Base-by-base conservation (phyloP, 1,140 invertebrate species). In the Bombus fervidus region DNA sequence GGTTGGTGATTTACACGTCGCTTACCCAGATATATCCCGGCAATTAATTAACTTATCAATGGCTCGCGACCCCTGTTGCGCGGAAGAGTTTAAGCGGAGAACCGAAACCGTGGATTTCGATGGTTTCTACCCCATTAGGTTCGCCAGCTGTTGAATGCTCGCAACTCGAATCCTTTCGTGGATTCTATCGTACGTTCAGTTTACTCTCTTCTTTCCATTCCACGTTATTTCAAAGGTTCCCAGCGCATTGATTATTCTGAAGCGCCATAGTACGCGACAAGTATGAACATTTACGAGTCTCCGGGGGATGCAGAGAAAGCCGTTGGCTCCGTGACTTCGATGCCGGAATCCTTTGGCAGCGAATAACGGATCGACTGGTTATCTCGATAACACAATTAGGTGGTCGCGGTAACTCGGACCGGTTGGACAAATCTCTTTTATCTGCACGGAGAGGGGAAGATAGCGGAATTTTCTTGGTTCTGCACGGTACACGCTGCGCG, bases 391-490 rank as follows among this genome's bases (percentile, higher is more conserved):
- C 87, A 91, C 93, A 94, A 94, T 94, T 94, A 93, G 92, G 88
- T 87, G 88, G 86, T 89, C 87, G 84, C 83, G 84, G 79, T 74
- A 34, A 73, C 57, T 82, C 73, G 81, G 76, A 77, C 79, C 81
- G 72, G 68, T 88, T 90, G 91, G 91, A 93, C 93, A 94, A 94
- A 94, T 94, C 91, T 92, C 89, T 91, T 93, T 94, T 94, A 94
- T 93, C 92, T 92, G 87, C 75, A 57, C 12, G 83, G 77, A 71
- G 82, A 77, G 85, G 78, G 83, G 85, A 68, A 87, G 90, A 92
- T 82, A 85, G 86, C 89, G 93, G 93, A 93, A 91, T 93, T 92
- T 94, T 91, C 92, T 92, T 92, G 77, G 79, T 88, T 87, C 66
- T 31, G 62, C 13, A 31, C 5, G n/a, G 25, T 25, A 25, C 12